Conservation (phyloP, 2,797 vertebrate genomes). For the Xiphorhynchus erythropygius region DNA sequence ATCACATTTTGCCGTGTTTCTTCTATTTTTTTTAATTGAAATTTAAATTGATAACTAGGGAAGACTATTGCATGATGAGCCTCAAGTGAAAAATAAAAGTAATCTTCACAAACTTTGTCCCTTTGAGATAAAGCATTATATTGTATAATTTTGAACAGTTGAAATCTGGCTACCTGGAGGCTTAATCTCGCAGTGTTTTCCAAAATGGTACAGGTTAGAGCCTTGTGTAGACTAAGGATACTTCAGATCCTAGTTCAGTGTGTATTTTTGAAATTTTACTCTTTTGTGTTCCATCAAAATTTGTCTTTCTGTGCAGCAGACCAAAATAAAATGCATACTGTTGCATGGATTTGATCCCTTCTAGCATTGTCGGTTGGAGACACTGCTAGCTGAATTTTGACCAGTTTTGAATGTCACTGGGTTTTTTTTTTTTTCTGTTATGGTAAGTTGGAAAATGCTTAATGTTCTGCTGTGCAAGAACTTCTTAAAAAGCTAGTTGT, state of each 20-base stretch:
- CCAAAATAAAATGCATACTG: background rate
- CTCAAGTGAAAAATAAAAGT: background rate
- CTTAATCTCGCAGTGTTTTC: fast-evolving
- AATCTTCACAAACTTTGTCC: background rate
- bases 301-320: background rate
- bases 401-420: fast-evolving
- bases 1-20: background rate
- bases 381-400: background rate
- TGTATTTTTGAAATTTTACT: background rate
- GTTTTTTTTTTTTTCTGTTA: background rate
- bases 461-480: background rate
- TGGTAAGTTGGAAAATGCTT: background rate
- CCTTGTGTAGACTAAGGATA: background rate
- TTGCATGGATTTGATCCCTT: background rate
- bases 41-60: background rate
- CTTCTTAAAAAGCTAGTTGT: background rate
- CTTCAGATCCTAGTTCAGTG: background rate
- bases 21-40: background rate
- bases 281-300: background rate
- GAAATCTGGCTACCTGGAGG: background rate
- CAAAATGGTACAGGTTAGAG: background rate
- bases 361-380: background rate
- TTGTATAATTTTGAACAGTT: background rate
- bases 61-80: background rate
- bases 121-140: background rate